Percentiles rank a stretch among this genome's conserved stretches.
These are phyloP conservation scores for Aplochiton taeniatus DNA, from an alignment of 2,797 vertebrate species.

Conservation along the genomic window DNA sequence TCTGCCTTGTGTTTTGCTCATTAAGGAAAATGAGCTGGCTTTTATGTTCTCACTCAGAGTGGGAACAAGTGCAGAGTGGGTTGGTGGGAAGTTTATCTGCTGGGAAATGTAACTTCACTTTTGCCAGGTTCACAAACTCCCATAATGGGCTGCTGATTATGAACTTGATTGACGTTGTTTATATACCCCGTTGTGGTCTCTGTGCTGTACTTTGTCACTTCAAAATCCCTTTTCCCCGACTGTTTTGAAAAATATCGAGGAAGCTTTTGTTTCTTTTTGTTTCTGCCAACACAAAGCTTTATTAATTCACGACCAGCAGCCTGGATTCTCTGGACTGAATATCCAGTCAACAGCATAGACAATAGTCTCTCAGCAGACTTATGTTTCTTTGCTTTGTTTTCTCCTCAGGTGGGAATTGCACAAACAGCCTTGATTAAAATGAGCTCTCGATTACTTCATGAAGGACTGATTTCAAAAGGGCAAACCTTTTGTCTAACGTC, in stretches of 20 bases:
- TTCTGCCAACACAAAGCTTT: conserved; percentile 24
- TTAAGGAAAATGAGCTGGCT: conserved; percentile 47
- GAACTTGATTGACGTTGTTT: conserved; percentile 2
- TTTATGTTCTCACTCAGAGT: conserved; percentile 39
- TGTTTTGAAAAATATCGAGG: conserved; percentile 21
- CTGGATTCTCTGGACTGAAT: conserved; percentile 16
- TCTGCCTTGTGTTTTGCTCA: conserved; percentile 44
- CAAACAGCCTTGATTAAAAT: conserved; percentile 1
- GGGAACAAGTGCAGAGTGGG: conserved; percentile 34
- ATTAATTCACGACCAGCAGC: conserved; percentile 21
- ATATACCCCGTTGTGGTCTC: conserved; percentile 4
- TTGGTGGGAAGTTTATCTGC: conserved; percentile 28
- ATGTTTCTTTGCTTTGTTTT: conserved; percentile 41
- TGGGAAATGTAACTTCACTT: neutral
- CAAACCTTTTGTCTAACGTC: no score
- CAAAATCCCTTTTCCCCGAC: conserved; percentile 1
- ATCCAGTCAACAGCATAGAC: conserved; percentile 21
- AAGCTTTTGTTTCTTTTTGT: neutral
- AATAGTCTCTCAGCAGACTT: conserved; percentile 19
- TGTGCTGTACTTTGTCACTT: conserved; percentile 9
- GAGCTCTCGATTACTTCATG: conserved; percentile 43
- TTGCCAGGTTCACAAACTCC: neutral
- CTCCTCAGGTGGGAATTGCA: conserved; percentile 45
- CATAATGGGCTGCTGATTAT: neutral
- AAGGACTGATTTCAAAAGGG: neutral